Base-by-base conservation (phyloP, 2,888 invertebrate species). In the Campopleginae sp. region DNA sequence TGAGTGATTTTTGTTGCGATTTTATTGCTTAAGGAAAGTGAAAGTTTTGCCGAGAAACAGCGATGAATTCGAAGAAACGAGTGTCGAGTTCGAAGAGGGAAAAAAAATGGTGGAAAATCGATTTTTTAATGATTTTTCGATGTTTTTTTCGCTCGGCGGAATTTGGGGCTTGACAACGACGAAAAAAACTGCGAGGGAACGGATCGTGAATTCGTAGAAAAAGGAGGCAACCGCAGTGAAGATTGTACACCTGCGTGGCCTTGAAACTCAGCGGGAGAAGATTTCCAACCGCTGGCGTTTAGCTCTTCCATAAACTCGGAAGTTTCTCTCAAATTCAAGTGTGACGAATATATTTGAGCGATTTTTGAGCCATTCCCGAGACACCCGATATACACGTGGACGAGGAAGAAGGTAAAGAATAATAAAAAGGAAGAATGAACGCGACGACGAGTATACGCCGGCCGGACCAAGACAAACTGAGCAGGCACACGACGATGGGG, bases 321-420 rank as follows among this genome's bases (percentile, higher is more conserved):
- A 58, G n/a, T 65, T 38, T 65, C 63, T 65, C 12, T n/a, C 27
- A 17, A 33, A 42, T 17, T 19, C 46, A 31, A 1, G 61, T 31
- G 54, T 61, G 8, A 23, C 19, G n/a, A 63, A 27, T 8, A n/a
- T 44, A 17, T 75, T 75, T 48, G 14, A 17, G 12, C 31, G n/a
- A n/a, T 46, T 46, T 68, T 46, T 27, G 46, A 27, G 12, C n/a
- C 23, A 66, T 68, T 75, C 33, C n/a, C 58, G 74, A 42, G 80
- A 72, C 85, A 85, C 85, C 77, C 82, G 71, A 72, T 85, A 82
- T 65, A 44, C 27, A 33, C 48, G 77, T 65, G 54, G 27, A 42
- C 19, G n/a, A 61, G 54, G 23, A 44, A 42, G 27, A 66, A 68
- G 27, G 65, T 42, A 10, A 38, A 58, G 74, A 68, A 48, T 17